Evolutionary conservation across 2,113 vertebrate genomes (phyloP), one percentile per base, ranked within the genome.

Genomic region (Synchiropus splendidus): DNA sequence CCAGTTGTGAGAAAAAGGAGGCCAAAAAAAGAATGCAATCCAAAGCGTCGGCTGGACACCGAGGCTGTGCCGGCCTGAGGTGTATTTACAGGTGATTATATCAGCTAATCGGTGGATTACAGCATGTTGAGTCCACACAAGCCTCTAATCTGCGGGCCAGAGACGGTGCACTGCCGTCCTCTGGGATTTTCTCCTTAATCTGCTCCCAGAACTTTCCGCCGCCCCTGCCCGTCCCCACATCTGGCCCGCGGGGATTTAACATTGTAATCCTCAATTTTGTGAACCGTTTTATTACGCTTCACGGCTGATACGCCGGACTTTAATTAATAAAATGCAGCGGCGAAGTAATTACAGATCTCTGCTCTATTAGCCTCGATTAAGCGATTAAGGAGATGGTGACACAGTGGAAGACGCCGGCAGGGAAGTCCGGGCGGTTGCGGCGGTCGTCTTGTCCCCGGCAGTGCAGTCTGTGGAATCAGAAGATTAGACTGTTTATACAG

Each of bases 51-150:
- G 33, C 27, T 49, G 59, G 43, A 36, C 34, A 12, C 1, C 27
- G 13, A 8, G 43, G 50, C 62, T 42, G 61, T 51, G 14, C 12
- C 10, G 42, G 48, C 57, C 61, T 70, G 80, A 27, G 83, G 64
- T 78, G 85, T 87, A 75, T 87, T 89, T 86, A 90, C 84, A 88
- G 86, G 81, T 75, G 83, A 88, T 91, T 89, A 89, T 87, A 72
- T 77, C 84, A 85, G 85, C 83, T 92, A 85, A 92, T 89, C 86
- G 60, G 55, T 4, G 83, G 85, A 86, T 87, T 87, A 86, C 85
- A 85, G 83, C 77, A 72, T 63, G 85, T 88, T 76, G 78, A 73
- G 51, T 73, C 81, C 69, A 83, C 81, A 80, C 74, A 58, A 67
- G 70, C 64, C 57, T 43, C 55, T 78, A 80, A 85, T 38, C 77